Evolutionary conservation across 2,888 invertebrate species (phyloP), one percentile per base, ranked within the genome.

Genomic region (Folsomia candida): DNA sequence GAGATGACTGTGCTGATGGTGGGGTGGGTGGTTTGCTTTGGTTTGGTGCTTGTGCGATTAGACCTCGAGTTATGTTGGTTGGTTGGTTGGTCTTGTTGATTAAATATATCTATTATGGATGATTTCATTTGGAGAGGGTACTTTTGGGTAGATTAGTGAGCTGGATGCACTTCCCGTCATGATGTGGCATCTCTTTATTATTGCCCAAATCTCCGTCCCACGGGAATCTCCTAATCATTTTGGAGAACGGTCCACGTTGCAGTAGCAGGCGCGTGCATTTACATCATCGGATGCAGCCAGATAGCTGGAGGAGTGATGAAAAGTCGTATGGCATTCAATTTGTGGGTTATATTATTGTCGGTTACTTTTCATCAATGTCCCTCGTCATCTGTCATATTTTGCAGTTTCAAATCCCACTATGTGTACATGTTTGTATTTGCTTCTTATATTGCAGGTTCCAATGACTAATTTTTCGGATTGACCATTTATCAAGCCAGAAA

Each of bases 81-180:
- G 62, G 29, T 62, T 29, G 29, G 62, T 62, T 62, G 62, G 62
- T 29, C 62, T 29, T 62, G 62, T 70, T 70, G 69, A 70, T 70
- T 70, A 70, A 70, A 70, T 70, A 58, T 70, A 70, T 70, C 69
- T 65, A 70, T 70, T 70, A 70, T 70, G 65, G 59, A 68, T 68
- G 70, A 70, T 61, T 54, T 70, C 64, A 27, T 70, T 60, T 70
- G 26, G n/a, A n/a, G n/a, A n/a, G n/a, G 28, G 24, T 26, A 47
- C 47, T 47, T 47, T 47, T 47, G n/a, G n/a, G n/a, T n/a, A n/a
- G n/a, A n/a, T n/a, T n/a, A n/a, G n/a, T n/a, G n/a, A n/a, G n/a
- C n/a, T n/a, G n/a, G n/a, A n/a, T n/a, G n/a, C n/a, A n/a, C n/a
- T n/a, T n/a, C n/a, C n/a, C n/a, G n/a, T n/a, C n/a, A n/a, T n/a